Base-by-base conservation (phyloP, 2,113 vertebrate species). In the Sturnus vulgaris region DNA sequence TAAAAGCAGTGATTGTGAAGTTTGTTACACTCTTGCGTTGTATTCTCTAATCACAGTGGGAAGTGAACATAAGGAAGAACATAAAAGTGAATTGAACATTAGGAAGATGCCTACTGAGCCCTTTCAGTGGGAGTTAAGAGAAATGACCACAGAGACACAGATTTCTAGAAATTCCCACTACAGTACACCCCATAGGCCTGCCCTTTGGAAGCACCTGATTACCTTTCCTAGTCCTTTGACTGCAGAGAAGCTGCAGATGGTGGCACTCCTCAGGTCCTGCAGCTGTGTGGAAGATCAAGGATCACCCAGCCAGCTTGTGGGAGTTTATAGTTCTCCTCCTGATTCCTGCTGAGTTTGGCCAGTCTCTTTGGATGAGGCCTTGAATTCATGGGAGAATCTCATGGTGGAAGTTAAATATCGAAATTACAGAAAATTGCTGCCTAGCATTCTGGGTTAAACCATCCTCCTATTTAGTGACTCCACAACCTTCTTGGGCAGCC, bases 291-390 rank as follows among this genome's bases (percentile, higher is more conserved):
- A 65, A 73, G 27, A 12, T 69, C 18, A 18, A 39, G 7, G 16
- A 11, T 42, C 42, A 61, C 14, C 9, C 0, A 0, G 7, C 7
- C 3, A 10, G 3, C 5, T 50, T 19, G 18, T 42, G 12, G 27
- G 4, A 60, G 76, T 55, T 69, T 25, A 11, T 16, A 59, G 27
- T 37, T 75, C 11, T 19, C 2, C 5, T 72, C 49, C 39, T 3
- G 0, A 22, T 22, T 68, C 17, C 16, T 68, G 14, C 4, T 82
- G 65, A 37, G 22, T 53, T 84, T 81, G 46, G 11, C 28, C 35
- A 57, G 9, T 12, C 11, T 87, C 31, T 87, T 76, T 49, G 28
- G 15, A 85, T 24, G 15, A 44, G 7, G 13, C 18, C 21, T 77
- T 49, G 33, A 55, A 75, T 44, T 19, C 2, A 2, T 7, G 7